These are phyloP conservation scores for Pachydiplax longipennis DNA, from an alignment of 2,888 invertebrate species.

Conservation along the genomic window DNA sequence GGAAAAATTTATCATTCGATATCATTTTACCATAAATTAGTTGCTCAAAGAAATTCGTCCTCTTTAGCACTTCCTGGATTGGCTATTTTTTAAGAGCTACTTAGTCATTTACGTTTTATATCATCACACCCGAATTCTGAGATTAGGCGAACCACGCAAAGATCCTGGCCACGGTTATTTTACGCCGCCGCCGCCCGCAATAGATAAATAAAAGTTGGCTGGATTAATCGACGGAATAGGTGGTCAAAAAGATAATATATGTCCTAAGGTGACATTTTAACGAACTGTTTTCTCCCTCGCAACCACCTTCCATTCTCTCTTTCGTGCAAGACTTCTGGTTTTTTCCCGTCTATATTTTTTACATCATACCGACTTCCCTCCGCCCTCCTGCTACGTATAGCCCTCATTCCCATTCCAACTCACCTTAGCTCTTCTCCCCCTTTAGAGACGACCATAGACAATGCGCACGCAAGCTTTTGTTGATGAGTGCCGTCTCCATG, in stretches of 20 bases:
- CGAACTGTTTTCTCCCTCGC: neutral
- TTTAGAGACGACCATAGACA: neutral
- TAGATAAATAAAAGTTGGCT: neutral
- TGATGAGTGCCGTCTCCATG: conserved; percentile 34
- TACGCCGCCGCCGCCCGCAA: neutral
- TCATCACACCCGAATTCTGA: neutral
- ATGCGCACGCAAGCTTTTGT: conserved; percentile 42
- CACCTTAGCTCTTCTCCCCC: neutral
- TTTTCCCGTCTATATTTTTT: conserved; percentile 9
- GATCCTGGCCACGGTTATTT: neutral
- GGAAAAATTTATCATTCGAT: no score
- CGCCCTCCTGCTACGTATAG: neutral
- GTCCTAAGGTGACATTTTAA: conserved; percentile 13
- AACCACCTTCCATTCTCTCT: neutral
- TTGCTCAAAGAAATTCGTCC: no score
- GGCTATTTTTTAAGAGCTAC: no score
- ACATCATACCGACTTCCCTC: neutral
- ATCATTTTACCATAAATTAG: no score
- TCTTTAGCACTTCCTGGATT: no score
- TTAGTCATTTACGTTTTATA: neutral
- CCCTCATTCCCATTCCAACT: neutral
- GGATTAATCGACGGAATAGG: neutral
- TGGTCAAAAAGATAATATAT: neutral
- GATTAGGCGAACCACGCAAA: neutral
- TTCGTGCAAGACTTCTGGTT: neutral